phyloP scores from a whole-genome alignment of 1,140 invertebrate species.

The Zaprionus lachaisei region DNA sequence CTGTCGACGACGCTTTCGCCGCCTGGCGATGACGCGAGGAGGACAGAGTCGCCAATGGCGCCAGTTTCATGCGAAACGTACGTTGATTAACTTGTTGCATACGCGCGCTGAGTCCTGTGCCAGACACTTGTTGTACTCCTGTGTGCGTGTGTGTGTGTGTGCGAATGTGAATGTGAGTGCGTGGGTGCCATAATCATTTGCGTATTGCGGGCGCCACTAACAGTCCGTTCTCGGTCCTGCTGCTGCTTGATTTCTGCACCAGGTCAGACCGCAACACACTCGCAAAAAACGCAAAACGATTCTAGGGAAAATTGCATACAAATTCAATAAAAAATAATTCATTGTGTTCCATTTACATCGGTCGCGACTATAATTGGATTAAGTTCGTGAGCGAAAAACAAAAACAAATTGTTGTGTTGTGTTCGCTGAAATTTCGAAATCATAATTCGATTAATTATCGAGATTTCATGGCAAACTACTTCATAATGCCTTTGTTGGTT shows the following conservation, averaged over 20 bases:
- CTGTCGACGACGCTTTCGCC: slow-evolving; percentile 50
- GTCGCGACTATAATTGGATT: background rate
- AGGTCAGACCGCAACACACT: slow-evolving; percentile 26
- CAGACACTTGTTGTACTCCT: slow-evolving; percentile 42
- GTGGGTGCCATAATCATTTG: slow-evolving; percentile 62
- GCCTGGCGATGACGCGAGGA: slow-evolving; percentile 54
- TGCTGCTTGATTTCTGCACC: slow-evolving; percentile 2
- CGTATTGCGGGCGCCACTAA: slow-evolving; percentile 62
- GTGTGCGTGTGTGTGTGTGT: slow-evolving; percentile 8
- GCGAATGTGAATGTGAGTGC: slow-evolving; percentile 17
- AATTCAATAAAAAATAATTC: slow-evolving; percentile 23
- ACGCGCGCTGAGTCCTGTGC: slow-evolving; percentile 56
- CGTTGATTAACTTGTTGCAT: slow-evolving; percentile 82
- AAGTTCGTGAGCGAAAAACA: background rate
- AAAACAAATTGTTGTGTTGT: background rate
- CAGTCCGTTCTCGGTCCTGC: background rate
- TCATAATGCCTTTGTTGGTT: background rate
- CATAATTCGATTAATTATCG: slow-evolving; percentile 2
- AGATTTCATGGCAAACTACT: background rate
- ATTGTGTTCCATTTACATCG: background rate
- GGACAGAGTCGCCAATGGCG: slow-evolving; percentile 56
- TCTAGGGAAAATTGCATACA: slow-evolving; percentile 16
- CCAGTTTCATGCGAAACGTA: slow-evolving; percentile 78
- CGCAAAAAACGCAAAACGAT: slow-evolving; percentile 21
- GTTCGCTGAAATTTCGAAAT: slow-evolving; percentile 2